These are phyloP conservation scores for Leptobrachium ailaonicum DNA, from an alignment of 2,113 vertebrate genomes.

Conservation along the genomic window DNA sequence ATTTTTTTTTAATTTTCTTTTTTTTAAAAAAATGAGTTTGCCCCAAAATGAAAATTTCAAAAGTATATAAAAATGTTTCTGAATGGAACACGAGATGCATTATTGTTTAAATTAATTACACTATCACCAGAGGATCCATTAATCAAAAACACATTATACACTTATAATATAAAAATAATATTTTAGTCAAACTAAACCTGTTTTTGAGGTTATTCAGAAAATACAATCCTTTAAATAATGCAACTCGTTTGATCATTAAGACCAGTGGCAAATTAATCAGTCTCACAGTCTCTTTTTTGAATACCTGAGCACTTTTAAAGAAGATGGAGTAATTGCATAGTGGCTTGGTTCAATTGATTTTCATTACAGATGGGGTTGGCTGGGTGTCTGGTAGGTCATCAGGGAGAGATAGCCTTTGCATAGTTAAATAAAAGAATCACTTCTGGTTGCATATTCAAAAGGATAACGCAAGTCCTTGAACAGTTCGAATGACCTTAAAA, in stretches of 20 bases:
- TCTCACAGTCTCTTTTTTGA: constrained; percentile 69
- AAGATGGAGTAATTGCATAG: constrained; percentile 80
- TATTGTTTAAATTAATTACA: no score
- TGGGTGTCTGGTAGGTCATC: constrained; percentile 73
- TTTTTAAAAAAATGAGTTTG: no score
- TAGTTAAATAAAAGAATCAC: constrained; percentile 68
- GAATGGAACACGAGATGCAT: no score
- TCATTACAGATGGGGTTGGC: constrained; percentile 77
- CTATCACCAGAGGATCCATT: no score
- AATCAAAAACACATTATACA: no score
- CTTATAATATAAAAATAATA: background rate
- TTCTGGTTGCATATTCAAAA: constrained; percentile 63
- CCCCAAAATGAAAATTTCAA: no score
- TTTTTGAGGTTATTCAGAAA: constrained; percentile 56
- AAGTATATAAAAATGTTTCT: no score
- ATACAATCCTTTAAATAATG: constrained; percentile 69
- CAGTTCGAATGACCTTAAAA: constrained; percentile 54
- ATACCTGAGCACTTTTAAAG: constrained; percentile 79
- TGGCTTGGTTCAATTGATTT: constrained; percentile 83
- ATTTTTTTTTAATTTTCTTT: no score
- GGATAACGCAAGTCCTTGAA: constrained; percentile 58
- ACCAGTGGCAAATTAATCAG: constrained; percentile 80
- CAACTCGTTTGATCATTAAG: constrained; percentile 68
- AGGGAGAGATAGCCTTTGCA: constrained; percentile 71
- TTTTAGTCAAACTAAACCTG: constrained; percentile 6